Percentiles rank a stretch among this genome's conserved stretches.
Evolutionary conservation across 35 echinoderm and acorn worm genomes (phyloP).

Genomic region (Apostichopus japonicus): DNA sequence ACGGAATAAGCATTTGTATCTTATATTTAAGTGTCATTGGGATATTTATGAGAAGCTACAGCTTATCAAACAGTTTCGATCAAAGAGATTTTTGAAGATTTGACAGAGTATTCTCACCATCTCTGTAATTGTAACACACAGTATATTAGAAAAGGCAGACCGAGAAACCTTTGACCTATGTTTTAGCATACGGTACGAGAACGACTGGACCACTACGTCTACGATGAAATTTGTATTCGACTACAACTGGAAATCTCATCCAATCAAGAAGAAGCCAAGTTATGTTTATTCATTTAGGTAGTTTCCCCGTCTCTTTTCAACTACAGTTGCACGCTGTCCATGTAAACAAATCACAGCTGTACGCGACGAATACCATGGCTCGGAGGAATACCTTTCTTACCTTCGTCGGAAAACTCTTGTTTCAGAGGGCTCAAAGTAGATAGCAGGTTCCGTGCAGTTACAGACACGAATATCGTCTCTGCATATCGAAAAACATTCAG

Average conservation of each 20-base stretch:
- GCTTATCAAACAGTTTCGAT: background rate
- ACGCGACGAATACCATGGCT: no score
- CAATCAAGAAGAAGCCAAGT: background rate
- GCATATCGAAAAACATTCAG: no score
- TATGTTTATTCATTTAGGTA: conserved; percentile 46
- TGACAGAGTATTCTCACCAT: background rate
- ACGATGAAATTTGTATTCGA: background rate
- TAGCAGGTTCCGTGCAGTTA: no score
- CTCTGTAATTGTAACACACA: background rate
- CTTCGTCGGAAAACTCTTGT: no score
- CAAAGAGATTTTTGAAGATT: conserved; percentile 2
- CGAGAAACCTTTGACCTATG: background rate
- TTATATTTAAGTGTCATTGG: background rate
- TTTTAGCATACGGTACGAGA: background rate
- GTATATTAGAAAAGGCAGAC: conserved; percentile 10
- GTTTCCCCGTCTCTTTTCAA: conserved; percentile 44
- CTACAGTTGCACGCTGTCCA: background rate
- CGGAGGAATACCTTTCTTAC: no score
- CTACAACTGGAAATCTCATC: background rate
- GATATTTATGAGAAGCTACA: background rate
- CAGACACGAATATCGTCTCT: no score
- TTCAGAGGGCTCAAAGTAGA: no score
- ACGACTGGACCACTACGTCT: conserved; percentile 3
- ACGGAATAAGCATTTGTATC: no score
- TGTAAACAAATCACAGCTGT: conserved; percentile 27